Evolutionary conservation across 1,140 invertebrate species (phyloP).

Genomic region (Bursaphelenchus mucronatus): DNA sequence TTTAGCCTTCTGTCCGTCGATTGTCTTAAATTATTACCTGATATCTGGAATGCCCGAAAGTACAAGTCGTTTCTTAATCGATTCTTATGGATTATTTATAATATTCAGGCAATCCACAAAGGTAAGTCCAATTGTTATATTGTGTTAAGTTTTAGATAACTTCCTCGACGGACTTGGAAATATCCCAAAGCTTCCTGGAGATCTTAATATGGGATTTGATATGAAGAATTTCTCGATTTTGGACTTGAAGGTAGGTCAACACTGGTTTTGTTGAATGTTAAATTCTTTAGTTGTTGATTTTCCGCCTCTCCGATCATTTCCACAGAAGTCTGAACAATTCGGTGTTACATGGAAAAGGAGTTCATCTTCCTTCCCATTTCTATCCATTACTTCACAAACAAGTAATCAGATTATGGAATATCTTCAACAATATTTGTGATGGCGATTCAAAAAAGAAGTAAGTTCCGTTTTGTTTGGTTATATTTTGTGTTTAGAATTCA

Average conservation of each 20-base stretch:
- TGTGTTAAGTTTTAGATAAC: background rate
- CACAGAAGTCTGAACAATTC: too few species aligned
- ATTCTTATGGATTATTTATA: slow-evolving; percentile 7
- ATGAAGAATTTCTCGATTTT: slow-evolving; percentile 15
- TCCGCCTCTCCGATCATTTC: background rate
- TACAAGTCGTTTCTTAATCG: slow-evolving; percentile 9
- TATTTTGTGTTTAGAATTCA: too few species aligned
- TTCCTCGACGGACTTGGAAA: slow-evolving; percentile 6
- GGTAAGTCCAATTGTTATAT: too few species aligned
- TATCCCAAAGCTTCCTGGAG: too few species aligned
- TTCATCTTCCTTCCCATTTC: too few species aligned
- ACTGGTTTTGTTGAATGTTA: background rate
- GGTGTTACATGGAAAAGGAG: too few species aligned
- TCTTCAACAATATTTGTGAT: too few species aligned
- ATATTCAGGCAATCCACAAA: background rate
- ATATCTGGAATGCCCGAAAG: slow-evolving; percentile 5
- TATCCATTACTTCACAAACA: too few species aligned
- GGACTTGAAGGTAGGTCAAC: slow-evolving; percentile 7
- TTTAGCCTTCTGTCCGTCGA: too few species aligned
- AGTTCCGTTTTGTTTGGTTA: too few species aligned
- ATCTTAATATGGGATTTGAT: background rate
- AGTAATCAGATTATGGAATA: too few species aligned
- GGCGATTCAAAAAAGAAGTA: too few species aligned
- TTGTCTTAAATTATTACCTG: background rate
- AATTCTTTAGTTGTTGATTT: slow-evolving; percentile 6